Evolutionary conservation across 2,113 vertebrate species (phyloP).

Genomic region (Zeus faber): DNA sequence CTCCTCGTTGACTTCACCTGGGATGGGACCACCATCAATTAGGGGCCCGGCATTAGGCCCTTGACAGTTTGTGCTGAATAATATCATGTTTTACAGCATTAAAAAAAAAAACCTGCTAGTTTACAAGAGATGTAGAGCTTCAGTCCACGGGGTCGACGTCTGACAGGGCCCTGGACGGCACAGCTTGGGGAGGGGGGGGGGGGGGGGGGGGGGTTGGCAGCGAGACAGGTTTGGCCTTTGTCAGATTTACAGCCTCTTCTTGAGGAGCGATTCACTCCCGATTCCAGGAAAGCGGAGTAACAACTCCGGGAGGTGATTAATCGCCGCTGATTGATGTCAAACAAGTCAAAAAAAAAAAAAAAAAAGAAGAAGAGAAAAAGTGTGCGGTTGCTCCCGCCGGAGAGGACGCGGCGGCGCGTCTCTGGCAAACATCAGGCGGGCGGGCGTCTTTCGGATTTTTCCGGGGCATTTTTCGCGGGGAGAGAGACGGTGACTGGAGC

Average conservation of each 20-base stretch:
- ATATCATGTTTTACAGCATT: too few species aligned
- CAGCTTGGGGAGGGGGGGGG: neutral
- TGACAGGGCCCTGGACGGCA: neutral
- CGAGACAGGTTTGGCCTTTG: neutral
- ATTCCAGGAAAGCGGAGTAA: constrained; percentile 38
- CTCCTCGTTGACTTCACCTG: neutral
- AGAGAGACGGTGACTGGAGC: neutral
- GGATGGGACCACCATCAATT: constrained; percentile 5
- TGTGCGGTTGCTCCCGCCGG: constrained; percentile 24
- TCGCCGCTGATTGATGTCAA: constrained; percentile 44
- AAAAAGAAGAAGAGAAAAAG: constrained; percentile 37
- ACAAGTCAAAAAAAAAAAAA: constrained; percentile 36
- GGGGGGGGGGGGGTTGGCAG: too few species aligned
- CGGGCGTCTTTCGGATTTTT: neutral
- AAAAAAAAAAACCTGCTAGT: too few species aligned
- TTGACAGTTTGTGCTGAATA: too few species aligned
- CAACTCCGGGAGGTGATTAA: constrained; percentile 45
- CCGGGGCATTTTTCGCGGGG: neutral
- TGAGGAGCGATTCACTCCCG: too few species aligned
- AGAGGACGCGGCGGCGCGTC: constrained; percentile 48
- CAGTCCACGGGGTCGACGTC: too few species aligned
- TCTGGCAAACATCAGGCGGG: constrained; percentile 43
- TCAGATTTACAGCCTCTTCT: constrained; percentile 49
- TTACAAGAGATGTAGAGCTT: too few species aligned
- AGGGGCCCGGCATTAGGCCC: too few species aligned